Evolutionary conservation across 2,888 invertebrate genomes (phyloP).

Genomic region (Xestia c-nigrum): DNA sequence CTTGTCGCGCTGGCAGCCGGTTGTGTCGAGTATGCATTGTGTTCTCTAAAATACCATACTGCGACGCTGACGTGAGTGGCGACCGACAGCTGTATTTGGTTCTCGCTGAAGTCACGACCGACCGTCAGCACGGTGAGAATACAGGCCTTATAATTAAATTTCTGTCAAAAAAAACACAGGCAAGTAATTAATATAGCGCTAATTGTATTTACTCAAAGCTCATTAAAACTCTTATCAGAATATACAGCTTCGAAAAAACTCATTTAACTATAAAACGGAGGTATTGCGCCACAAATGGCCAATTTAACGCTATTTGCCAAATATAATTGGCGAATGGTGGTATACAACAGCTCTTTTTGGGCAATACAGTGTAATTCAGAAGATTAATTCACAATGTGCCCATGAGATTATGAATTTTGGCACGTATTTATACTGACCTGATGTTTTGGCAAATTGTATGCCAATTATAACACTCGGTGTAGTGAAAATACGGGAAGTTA

Average conservation of each 20-base stretch:
- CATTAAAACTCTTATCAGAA: slow-evolving; percentile 52
- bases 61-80: too few relatives aligned
- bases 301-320: slow-evolving; percentile 86
- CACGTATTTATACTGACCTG: slow-evolving; percentile 67
- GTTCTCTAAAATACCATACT: too few relatives aligned
- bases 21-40: too few relatives aligned
- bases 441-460: slow-evolving; percentile 32
- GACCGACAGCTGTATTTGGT: too few relatives aligned
- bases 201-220: slow-evolving; percentile 46
- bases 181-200: slow-evolving; percentile 22
- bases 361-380: slow-evolving; percentile 75
- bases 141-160: neutral
- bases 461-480: slow-evolving; percentile 15
- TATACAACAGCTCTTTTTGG: slow-evolving; percentile 81
- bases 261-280: slow-evolving; percentile 82
- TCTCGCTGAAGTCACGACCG: too few relatives aligned
- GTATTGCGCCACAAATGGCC: slow-evolving; percentile 83
- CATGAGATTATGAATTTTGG: slow-evolving; percentile 85
- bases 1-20: too few relatives aligned
- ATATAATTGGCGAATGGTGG: slow-evolving; percentile 80
- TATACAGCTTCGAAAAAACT: slow-evolving; percentile 66
- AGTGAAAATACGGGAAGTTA: neutral
- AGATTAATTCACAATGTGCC: slow-evolving; percentile 83
- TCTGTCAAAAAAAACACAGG: neutral
- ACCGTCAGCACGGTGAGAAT: too few relatives aligned